Percentiles rank a stretch among this genome's conserved stretches.
These are phyloP conservation scores for Teleogryllus oceanicus DNA, from an alignment of 2,888 invertebrate genomes.

Conservation along the genomic window DNA sequence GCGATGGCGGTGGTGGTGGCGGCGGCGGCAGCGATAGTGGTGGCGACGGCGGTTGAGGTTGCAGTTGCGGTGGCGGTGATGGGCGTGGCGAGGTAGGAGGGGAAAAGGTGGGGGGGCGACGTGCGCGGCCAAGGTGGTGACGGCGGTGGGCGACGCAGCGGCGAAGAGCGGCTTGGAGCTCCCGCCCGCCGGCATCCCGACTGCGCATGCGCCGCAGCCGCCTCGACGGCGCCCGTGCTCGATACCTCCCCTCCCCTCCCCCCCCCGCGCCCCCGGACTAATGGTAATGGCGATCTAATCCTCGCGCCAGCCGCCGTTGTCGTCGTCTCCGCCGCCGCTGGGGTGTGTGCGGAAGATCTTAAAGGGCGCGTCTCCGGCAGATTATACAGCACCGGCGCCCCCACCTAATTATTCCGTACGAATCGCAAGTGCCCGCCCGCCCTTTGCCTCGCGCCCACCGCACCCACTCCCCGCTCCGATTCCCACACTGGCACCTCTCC, in stretches of 20 bases:
- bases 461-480: background rate
- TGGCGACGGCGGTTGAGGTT: too few relatives aligned
- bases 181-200: too few relatives aligned
- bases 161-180: too few relatives aligned
- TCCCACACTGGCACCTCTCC: background rate
- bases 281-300: slow-evolving; percentile 18
- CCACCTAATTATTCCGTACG: background rate
- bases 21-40: accelerated
- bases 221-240: background rate
- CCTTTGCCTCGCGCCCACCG: background rate
- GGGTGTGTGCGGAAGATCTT: background rate
- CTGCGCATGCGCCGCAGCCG: too few relatives aligned
- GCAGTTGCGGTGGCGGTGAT: too few relatives aligned
- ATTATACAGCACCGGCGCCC: background rate
- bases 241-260: background rate
- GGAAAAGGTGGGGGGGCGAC: too few relatives aligned
- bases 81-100: too few relatives aligned
- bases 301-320: background rate
- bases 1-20: too few relatives aligned
- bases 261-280: background rate
- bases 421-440: background rate
- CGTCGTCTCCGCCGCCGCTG: background rate
- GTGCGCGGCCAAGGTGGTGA: too few relatives aligned
- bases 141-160: too few relatives aligned
- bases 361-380: background rate